phyloP scores from a whole-genome alignment of 2,888 invertebrate species.

The Folsomia candida region DNA sequence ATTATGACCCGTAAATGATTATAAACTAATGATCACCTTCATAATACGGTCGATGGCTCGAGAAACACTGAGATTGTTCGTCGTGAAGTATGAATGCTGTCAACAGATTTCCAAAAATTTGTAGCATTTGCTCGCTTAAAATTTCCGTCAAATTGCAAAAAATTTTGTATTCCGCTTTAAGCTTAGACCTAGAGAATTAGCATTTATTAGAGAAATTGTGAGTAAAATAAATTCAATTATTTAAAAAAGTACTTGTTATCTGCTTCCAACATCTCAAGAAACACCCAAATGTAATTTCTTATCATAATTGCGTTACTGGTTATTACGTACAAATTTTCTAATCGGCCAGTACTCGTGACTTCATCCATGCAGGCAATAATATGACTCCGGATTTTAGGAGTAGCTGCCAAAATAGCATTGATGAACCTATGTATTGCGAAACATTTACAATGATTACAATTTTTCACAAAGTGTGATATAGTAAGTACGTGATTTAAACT shows the following conservation, averaged over 20 bases:
- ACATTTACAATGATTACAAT: neutral
- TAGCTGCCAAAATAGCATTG: conserved; percentile 44
- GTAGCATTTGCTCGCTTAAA: conserved; percentile 74
- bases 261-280: conserved; percentile 47
- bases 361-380: conserved; percentile 48
- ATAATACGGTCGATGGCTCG: conserved; percentile 64
- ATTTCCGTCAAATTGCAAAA: conserved; percentile 67
- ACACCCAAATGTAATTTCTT: conserved; percentile 49
- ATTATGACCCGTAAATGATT: too few species aligned
- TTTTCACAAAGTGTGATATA: neutral
- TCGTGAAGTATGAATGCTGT: conserved; percentile 79
- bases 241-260: conserved; percentile 46
- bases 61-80: conserved; percentile 74
- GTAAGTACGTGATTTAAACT: neutral
- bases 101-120: conserved; percentile 74
- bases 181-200: conserved; percentile 35
- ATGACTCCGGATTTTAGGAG: conserved; percentile 45
- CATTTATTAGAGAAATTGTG: neutral
- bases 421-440: conserved; percentile 39
- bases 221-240: neutral
- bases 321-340: conserved; percentile 49
- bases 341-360: conserved; percentile 44
- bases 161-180: conserved; percentile 48
- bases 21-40: too few species aligned
- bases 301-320: conserved; percentile 50